These are phyloP conservation scores for Drosophila arizonae DNA, from an alignment of 1,140 invertebrate genomes.

Conservation along the genomic window DNA sequence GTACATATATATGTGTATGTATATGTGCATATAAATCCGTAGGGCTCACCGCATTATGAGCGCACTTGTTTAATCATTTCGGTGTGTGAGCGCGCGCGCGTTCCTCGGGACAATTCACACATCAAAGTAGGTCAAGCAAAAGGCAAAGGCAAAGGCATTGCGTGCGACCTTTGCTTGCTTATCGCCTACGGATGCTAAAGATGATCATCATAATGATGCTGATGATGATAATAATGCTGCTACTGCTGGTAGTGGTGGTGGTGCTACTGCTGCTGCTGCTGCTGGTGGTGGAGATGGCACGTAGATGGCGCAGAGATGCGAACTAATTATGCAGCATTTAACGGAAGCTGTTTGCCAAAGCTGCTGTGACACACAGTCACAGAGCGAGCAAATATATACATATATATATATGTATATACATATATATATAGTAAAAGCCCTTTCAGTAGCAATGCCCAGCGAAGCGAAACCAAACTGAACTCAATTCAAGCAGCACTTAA, in stretches of 20 bases:
- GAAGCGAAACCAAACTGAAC: constrained; percentile 55
- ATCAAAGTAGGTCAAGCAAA: constrained; percentile 79
- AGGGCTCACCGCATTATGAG: constrained; percentile 56
- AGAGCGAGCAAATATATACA: constrained; percentile 11
- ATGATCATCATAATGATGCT: not conserved
- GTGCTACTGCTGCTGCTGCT: constrained; percentile 3
- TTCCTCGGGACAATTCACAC: constrained; percentile 77
- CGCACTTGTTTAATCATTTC: constrained; percentile 60
- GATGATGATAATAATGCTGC: constrained; percentile 8
- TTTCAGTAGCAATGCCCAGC: constrained; percentile 34
- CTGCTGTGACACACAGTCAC: constrained; percentile 20
- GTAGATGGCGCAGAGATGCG: constrained; percentile 49
- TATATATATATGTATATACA: too few relatives aligned
- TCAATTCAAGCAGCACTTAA: constrained; percentile 31
- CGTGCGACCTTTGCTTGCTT: constrained; percentile 74
- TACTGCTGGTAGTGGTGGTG: constrained; percentile 15
- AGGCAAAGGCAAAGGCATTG: constrained; percentile 64
- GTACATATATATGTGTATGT: constrained; percentile 5
- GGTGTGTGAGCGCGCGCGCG: constrained; percentile 31
- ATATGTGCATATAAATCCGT: constrained; percentile 39
- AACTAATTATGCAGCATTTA: constrained; percentile 81
- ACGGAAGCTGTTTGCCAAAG: constrained; percentile 79
- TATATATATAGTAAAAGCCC: not conserved
- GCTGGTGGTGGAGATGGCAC: constrained; percentile 10
- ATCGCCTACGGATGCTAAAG: constrained; percentile 36